These are phyloP conservation scores for Chrysodeixis includens DNA, from an alignment of 2,888 invertebrate genomes.

Conservation along the genomic window DNA sequence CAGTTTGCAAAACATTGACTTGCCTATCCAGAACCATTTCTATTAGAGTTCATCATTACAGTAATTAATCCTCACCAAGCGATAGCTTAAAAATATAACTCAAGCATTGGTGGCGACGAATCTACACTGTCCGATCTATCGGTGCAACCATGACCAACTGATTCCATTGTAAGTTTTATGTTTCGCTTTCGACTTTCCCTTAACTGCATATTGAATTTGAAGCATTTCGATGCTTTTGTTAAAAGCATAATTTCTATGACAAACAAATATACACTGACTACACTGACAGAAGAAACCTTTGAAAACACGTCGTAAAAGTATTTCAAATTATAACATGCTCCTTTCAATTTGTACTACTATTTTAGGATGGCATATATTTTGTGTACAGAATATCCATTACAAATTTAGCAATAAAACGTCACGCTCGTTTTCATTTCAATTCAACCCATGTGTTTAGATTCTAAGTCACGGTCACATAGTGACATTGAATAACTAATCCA, in stretches of 20 bases:
- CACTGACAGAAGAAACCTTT: background rate
- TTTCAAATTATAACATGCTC: no score
- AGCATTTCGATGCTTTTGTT: no score
- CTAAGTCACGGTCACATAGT: conserved; percentile 17
- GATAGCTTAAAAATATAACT: background rate
- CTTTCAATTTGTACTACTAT: no score
- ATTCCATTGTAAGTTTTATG: background rate
- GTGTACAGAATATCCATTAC: background rate
- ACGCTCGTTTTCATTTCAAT: background rate
- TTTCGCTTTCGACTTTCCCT: background rate
- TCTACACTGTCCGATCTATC: background rate
- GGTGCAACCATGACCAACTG: background rate
- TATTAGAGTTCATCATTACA: no score
- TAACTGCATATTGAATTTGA: background rate
- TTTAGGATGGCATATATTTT: no score
- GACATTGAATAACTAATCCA: conserved; percentile 11
- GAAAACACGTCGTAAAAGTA: background rate
- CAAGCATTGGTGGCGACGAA: background rate
- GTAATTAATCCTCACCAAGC: background rate
- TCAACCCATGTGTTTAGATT: conserved; percentile 17
- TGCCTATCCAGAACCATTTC: no score
- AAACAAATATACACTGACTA: no score
- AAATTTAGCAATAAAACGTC: background rate
- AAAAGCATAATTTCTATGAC: no score
- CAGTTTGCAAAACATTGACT: no score